Conservation (phyloP, 2,113 vertebrate species). For the Misgurnus anguillicaudatus region DNA sequence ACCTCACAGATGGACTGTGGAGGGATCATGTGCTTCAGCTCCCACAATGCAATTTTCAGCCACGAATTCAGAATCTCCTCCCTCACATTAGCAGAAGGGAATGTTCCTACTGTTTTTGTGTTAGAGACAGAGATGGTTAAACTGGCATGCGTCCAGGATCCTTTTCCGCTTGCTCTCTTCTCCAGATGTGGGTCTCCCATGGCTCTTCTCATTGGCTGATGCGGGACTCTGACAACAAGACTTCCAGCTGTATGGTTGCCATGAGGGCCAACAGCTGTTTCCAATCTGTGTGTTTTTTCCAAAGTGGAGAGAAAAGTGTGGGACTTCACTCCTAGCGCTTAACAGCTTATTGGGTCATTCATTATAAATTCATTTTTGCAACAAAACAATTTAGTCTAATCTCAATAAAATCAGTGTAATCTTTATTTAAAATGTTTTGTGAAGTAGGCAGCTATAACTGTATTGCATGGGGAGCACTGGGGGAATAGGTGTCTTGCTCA, state of each 20-base stretch:
- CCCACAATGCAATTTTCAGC: constrained; percentile 10
- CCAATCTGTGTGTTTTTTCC: constrained; percentile 42
- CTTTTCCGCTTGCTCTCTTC: constrained; percentile 24
- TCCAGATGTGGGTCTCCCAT: constrained; percentile 46
- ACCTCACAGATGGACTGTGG: neutral
- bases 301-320: neutral
- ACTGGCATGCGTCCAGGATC: constrained; percentile 2
- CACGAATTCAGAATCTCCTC: constrained; percentile 34
- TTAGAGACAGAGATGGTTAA: constrained; percentile 8
- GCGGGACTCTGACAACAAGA: constrained; percentile 44
- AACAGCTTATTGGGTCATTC: neutral
- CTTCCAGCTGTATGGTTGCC: constrained; percentile 53
- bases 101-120: constrained; percentile 2
- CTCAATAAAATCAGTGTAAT: no score
- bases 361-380: neutral
- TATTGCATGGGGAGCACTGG: no score
- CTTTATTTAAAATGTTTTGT: no score
- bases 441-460: no score
- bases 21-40: constrained; percentile 35
- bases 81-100: constrained; percentile 27
- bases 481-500: no score
- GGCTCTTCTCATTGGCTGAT: constrained; percentile 38
- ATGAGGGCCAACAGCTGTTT: constrained; percentile 54
- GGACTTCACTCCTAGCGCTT: neutral
- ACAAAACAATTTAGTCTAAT: neutral